phyloP scores from a whole-genome alignment of 2,113 vertebrate species.

The Pseudonaja textilis region DNA sequence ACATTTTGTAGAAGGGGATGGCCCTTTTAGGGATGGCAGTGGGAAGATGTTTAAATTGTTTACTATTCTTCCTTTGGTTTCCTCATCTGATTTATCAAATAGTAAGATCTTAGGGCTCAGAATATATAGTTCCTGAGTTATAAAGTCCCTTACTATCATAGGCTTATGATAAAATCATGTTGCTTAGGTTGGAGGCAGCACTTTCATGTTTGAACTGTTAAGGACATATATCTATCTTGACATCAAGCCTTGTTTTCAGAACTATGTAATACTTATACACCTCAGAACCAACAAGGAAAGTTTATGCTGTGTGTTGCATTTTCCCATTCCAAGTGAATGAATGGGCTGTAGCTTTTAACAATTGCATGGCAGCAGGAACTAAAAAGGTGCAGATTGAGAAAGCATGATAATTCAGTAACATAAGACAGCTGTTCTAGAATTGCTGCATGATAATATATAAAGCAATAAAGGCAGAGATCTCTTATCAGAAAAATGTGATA shows the following conservation, averaged over 20 bases:
- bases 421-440: neutral
- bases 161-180: neutral
- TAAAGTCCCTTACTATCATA: slow-evolving; percentile 16
- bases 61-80: slow-evolving; percentile 23
- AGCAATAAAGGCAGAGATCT: neutral
- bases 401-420: neutral
- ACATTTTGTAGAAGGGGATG: neutral
- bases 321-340: neutral
- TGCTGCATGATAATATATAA: neutral
- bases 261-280: neutral
- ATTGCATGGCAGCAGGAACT: neutral
- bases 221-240: neutral
- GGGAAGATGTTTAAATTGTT: neutral
- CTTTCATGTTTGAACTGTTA: fast-evolving
- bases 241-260: neutral
- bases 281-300: neutral
- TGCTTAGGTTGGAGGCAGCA: neutral
- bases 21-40: neutral
- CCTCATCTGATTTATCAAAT: neutral
- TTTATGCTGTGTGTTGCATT: neutral
- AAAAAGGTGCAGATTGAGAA: neutral
- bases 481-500: neutral
- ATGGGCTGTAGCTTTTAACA: neutral
- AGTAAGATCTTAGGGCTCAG: neutral
- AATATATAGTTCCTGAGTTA: slow-evolving; percentile 18